phyloP scores from a whole-genome alignment of 2,888 invertebrate genomes.

The Ecliptopera silaceata region DNA sequence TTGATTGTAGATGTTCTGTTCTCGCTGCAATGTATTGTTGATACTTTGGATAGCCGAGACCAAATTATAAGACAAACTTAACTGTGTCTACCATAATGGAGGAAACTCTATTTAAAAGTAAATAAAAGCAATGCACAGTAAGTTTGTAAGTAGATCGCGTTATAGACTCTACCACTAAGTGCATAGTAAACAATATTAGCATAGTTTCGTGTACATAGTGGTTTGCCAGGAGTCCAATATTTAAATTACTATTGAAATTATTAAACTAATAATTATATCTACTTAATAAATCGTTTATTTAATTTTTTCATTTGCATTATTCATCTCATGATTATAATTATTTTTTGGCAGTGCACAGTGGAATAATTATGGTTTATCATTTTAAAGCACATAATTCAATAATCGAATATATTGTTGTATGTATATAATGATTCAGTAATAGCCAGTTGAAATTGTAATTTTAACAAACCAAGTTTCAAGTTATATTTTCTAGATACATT shows the following conservation, averaged over 20 bases:
- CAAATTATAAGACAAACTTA: conserved; percentile 43
- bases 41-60: conserved; percentile 45
- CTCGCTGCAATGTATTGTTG: conserved; percentile 38
- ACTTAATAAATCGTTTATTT: conserved; percentile 15
- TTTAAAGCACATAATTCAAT: conserved; percentile 36
- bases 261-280: conserved; percentile 22
- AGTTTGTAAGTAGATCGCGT: conserved; percentile 18
- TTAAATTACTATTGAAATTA: conserved; percentile 52
- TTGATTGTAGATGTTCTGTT: conserved; percentile 40
- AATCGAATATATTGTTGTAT: conserved; percentile 66
- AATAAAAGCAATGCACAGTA: conserved; percentile 7
- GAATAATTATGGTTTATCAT: conserved; percentile 42
- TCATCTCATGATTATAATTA: conserved; percentile 10
- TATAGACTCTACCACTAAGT: conserved; percentile 46
- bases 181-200: conserved; percentile 49
- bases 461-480: conserved; percentile 24
- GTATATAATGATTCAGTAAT: conserved; percentile 71
- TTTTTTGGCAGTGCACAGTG: conserved; percentile 35
- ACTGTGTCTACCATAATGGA: background rate
- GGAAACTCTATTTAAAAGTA: background rate
- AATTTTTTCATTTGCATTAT: conserved; percentile 18
- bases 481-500: conserved; percentile 57
- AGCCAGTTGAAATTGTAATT: conserved; percentile 49
- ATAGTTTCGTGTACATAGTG: conserved; percentile 56
- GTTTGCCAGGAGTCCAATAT: conserved; percentile 44